Evolutionary conservation across 2,797 vertebrate genomes (phyloP), one percentile per base, ranked within the genome.

Genomic region (Chrysocyon brachyurus): DNA sequence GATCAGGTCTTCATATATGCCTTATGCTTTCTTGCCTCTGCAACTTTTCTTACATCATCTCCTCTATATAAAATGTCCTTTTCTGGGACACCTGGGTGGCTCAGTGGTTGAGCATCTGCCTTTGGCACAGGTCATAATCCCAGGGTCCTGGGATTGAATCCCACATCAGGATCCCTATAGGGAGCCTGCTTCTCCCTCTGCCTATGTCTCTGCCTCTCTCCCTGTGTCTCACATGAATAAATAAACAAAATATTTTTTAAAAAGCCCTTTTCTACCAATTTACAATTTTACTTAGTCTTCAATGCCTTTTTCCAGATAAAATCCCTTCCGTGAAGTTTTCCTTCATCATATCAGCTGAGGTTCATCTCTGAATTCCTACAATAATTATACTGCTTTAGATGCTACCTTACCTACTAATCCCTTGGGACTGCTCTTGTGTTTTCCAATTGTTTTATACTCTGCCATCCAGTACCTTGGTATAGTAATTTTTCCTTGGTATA

Each of bases 371-470:
- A 85, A 77, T 81, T 95, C 56, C 36, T 78, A 31, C 5, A 79
- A 63, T 78, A 84, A 72, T 91, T 91, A n/a, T 54, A 68, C 12
- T 90, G 49, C 36, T 70, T 84, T 61, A 79, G 56, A 12, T 81
- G 46, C 63, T 70, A 14, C 14, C 12, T 84, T 79, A 33, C 15
- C 28, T 94, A 24, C 63, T 84, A 22, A 82, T 86, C 90, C 28
- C 70, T 90, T 90, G 49, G 91, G 64, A 87, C 36, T 91, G 21
- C 1, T 54, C 19, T 85, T n/a, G 26, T 21, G 40, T 82, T 90
- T 92, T 93, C 24, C 82, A 94, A 31, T 73, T 61, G 64, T 91
- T 96, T 96, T 78, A 17, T 91, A 57, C 21, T 95, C 3, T 91
- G 17, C 63, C 17, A 66, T 81, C 26, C 21, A 79, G 21, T 92